Base-by-base conservation (phyloP, 2,113 vertebrate genomes). In the Alectura lathami region DNA sequence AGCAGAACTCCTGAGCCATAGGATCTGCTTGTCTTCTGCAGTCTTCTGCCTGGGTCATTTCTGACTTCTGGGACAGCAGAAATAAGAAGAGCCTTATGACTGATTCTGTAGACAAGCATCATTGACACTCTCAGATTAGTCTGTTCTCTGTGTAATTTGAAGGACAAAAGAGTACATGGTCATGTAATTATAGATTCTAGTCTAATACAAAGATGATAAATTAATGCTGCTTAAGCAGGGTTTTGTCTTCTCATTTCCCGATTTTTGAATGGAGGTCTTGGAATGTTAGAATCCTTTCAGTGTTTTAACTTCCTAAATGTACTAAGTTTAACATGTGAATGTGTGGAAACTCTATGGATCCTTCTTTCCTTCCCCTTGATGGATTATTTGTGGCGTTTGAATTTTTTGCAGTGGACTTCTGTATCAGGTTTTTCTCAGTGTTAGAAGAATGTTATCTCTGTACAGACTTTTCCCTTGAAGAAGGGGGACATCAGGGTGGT, bases 71-170 rank as follows among this genome's bases (percentile, higher is more conserved):
- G 50, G 82, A 63, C 69, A 91, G 56, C 69, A 91, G 74, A 70
- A 88, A 69, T 86, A 62, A 63, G 40, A 81, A 89, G 74, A 75
- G 43, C 81, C 69, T 30, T 75, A 72, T 96, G 93, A 81, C 47
- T 67, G 66, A 63, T 86, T 50, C 43, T 50, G 34, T 54, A 63
- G 73, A 70, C 9, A 38, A 29, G 14, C 86, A 68, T 75, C 32
- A 72, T 60, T 64, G 60, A 53, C 27, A 13, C 83, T 91, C 50
- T 77, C 42, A 66, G 56, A 68, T 78, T 29, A 3, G 0, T 77
- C 59, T 91, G 30, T 88, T 26, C 54, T 70, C 73, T 75, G 18
- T 78, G 60, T 57, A 78, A 48, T 54, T 86, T 81, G 70, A 76
- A 87, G 43, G 43, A 80, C 43, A 74, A 73, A 63, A 73, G 53